These are phyloP conservation scores for Protaetia brevitarsis DNA, from an alignment of 1,140 invertebrate species.

Conservation along the genomic window DNA sequence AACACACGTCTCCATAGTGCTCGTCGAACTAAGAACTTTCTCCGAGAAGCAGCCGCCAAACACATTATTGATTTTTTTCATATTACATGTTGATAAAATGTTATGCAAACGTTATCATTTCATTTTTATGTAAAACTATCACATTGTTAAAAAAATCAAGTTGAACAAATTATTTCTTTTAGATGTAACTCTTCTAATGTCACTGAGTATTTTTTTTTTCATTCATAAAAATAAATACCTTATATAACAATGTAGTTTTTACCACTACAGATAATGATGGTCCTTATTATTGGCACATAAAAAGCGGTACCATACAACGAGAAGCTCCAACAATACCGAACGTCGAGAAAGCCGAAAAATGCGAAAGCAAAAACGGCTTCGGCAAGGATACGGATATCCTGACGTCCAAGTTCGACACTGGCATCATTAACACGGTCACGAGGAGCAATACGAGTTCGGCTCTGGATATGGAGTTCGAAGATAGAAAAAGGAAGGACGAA, in stretches of 20 bases:
- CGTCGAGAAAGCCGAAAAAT: conserved; percentile 46
- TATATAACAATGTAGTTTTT: neutral
- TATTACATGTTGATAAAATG: too few species aligned
- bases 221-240: too few species aligned
- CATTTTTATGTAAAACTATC: too few species aligned
- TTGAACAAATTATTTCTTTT: too few species aligned
- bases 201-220: too few species aligned
- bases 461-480: conserved; percentile 67
- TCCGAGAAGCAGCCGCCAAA: too few species aligned
- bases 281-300: conserved; percentile 98
- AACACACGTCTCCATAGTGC: too few species aligned
- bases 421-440: conserved; percentile 61
- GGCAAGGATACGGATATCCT: conserved; percentile 59
- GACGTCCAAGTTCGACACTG: conserved; percentile 47
- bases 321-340: conserved; percentile 69
- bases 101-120: too few species aligned
- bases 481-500: conserved; percentile 67
- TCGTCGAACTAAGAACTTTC: too few species aligned
- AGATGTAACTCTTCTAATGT: too few species aligned
- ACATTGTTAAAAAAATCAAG: too few species aligned
- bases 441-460: conserved; percentile 77
- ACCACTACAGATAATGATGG: conserved; percentile 71
- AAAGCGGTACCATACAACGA: conserved; percentile 94
- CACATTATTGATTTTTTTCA: too few species aligned
- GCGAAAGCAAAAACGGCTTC: conserved; percentile 45